Conservation (phyloP, 2,888 invertebrate species). For the Oconnorella tubifera region DNA sequence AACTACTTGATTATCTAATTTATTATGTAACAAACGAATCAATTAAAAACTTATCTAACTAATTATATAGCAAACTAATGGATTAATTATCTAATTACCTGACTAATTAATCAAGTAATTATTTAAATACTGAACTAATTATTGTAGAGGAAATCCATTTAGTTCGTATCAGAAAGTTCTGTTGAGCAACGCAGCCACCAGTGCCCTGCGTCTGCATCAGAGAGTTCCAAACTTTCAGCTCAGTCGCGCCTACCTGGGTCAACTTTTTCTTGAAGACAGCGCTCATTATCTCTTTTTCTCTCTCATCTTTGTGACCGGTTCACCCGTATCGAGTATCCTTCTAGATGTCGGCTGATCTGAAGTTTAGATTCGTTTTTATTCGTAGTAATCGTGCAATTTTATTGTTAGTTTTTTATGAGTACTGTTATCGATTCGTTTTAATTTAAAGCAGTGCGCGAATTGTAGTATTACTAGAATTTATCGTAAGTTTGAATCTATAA, state of each 20-base stretch:
- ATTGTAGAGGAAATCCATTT: conserved; percentile 69
- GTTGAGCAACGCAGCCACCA: conserved; percentile 88
- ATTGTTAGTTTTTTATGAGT: not conserved
- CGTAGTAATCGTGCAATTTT: not conserved
- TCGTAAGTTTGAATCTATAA: no score
- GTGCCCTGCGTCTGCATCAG: conserved; percentile 90
- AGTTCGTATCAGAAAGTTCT: conserved; percentile 72
- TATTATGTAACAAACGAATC: no score
- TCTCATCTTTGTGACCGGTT: conserved; percentile 84
- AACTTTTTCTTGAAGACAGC: conserved; percentile 73
- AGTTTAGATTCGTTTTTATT: no score
- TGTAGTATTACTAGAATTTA: no score
- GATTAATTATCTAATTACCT: no score
- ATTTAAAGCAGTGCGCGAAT: not conserved
- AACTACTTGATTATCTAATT: no score
- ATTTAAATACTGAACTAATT: no score
- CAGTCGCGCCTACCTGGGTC: conserved; percentile 75
- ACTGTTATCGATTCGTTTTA: not conserved
- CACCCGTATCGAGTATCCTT: conserved; percentile 76
- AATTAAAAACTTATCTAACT: no score
- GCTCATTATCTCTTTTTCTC: conserved; percentile 95
- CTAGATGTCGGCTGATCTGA: no score
- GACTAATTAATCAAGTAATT: no score
- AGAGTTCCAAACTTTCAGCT: conserved; percentile 77
- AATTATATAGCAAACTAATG: no score